Percentiles rank a stretch among this genome's conserved stretches.
phyloP scores from a whole-genome alignment of 2,888 invertebrate genomes.

The Conistra vaccinii region DNA sequence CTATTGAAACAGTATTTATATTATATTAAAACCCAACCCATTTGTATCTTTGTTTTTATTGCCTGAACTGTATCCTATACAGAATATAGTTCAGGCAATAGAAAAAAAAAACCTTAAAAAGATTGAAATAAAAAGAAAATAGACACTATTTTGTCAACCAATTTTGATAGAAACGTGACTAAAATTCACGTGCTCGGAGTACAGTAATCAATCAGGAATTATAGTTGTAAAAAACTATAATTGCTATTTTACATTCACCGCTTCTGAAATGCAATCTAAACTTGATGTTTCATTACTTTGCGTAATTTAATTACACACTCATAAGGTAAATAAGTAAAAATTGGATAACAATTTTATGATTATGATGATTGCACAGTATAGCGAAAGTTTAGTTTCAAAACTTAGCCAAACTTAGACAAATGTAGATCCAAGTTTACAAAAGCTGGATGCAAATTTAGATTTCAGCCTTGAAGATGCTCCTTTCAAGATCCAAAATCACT shows the following conservation, averaged over 20 bases:
- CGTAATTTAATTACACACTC: not conserved
- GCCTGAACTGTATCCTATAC: not conserved
- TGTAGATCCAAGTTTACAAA: too few species aligned
- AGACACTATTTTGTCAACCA: not conserved
- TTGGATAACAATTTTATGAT: conserved; percentile 3
- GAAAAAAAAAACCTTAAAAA: not conserved
- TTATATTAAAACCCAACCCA: too few species aligned
- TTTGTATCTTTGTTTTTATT: not conserved
- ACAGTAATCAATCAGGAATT: conserved; percentile 27
- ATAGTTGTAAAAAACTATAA: conserved; percentile 20
- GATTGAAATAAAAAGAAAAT: not conserved
- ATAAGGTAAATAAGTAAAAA: not conserved
- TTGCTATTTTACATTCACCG: conserved; percentile 16
- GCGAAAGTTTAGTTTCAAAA: not conserved
- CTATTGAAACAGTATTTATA: not conserved
- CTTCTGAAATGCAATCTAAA: conserved; percentile 39
- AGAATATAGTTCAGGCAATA: too few species aligned
- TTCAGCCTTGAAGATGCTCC: not conserved
- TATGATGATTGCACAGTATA: not conserved
- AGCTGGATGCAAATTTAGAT: not conserved
- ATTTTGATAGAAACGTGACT: conserved; percentile 8
- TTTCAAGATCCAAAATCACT: not conserved
- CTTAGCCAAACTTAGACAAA: too few species aligned
- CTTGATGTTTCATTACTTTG: conserved; percentile 20
- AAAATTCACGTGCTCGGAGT: not conserved